These are phyloP conservation scores for Panagrolaimus sp. DNA, from an alignment of 1,140 invertebrate species.

Conservation along the genomic window DNA sequence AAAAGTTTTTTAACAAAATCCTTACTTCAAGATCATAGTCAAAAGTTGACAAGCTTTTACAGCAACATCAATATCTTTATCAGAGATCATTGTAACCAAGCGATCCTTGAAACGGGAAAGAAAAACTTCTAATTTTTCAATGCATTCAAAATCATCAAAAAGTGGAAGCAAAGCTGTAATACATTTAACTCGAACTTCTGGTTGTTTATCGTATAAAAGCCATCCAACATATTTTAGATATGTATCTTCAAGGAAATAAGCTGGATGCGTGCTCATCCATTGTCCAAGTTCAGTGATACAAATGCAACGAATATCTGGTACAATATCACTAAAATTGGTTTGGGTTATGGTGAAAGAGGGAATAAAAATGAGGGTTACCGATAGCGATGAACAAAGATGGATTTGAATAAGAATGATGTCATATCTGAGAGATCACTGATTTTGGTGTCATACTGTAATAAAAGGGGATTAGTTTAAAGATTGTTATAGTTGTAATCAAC, in stretches of 20 bases:
- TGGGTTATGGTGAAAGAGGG: not conserved
- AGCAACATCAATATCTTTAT: constrained; percentile 96
- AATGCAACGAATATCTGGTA: constrained; percentile 91
- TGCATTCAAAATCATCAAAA: constrained; percentile 88
- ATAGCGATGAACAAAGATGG: constrained; percentile 96
- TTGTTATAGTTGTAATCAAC: too few relatives aligned
- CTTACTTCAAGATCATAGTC: constrained; percentile 83
- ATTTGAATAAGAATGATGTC: constrained; percentile 98
- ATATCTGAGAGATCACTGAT: constrained; percentile 99
- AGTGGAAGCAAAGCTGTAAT: constrained; percentile 83
- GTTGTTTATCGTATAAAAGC: constrained; percentile 88
- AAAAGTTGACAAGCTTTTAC: constrained; percentile 91
- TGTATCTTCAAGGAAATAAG: constrained; percentile 90
- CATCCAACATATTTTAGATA: constrained; percentile 99
- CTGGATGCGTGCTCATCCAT: constrained; percentile 98
- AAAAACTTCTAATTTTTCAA: constrained; percentile 90
- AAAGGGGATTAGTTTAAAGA: too few relatives aligned
- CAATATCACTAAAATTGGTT: constrained; percentile 77
- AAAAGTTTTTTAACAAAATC: too few relatives aligned
- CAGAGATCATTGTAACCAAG: constrained; percentile 95
- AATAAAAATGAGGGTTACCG: constrained; percentile 62
- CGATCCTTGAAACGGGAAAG: constrained; percentile 98
- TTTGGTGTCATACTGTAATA: constrained; percentile 75
- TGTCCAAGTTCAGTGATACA: constrained; percentile 98
- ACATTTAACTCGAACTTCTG: constrained; percentile 68